Percentiles rank a stretch among this genome's conserved stretches.
phyloP scores from a whole-genome alignment of 2,888 invertebrate genomes.

The Apomyelois bistriatella region DNA sequence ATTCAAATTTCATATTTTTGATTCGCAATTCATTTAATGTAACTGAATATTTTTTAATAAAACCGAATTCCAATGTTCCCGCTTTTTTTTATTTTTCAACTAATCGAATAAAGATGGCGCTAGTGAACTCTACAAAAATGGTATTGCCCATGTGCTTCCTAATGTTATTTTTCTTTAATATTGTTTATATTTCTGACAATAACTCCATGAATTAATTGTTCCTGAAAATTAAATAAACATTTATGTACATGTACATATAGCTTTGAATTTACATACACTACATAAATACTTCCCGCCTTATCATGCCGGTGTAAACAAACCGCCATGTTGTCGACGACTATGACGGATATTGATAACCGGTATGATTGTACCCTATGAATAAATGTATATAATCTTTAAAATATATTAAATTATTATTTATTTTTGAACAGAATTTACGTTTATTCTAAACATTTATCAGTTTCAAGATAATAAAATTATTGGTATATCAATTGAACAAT shows the following conservation, averaged over 20 bases:
- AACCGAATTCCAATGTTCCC: slow-evolving; percentile 32
- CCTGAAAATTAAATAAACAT: slow-evolving; percentile 39
- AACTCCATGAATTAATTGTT: slow-evolving; percentile 54
- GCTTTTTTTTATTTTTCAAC: slow-evolving; percentile 32
- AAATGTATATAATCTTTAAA: not conserved
- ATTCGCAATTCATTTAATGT: not conserved
- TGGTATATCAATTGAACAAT: slow-evolving; percentile 37
- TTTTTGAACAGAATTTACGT: not conserved
- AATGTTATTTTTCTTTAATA: slow-evolving; percentile 30
- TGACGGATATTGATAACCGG: slow-evolving; percentile 44
- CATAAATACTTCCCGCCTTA: slow-evolving; percentile 69
- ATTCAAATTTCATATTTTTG: not conserved
- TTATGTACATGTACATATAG: slow-evolving; percentile 31
- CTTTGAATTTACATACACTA: slow-evolving; percentile 35
- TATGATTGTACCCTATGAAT: slow-evolving; percentile 43
- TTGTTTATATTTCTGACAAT: slow-evolving; percentile 33
- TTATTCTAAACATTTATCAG: not conserved
- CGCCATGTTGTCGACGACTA: slow-evolving; percentile 72
- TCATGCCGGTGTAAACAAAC: slow-evolving; percentile 81
- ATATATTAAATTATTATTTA: not conserved
- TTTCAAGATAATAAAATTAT: slow-evolving; percentile 13
- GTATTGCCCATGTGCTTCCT: slow-evolving; percentile 64
- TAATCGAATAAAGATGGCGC: slow-evolving; percentile 45
- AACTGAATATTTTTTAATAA: slow-evolving; percentile 14
- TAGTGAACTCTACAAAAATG: slow-evolving; percentile 45